Percentiles rank a stretch among this genome's conserved stretches.
These are phyloP conservation scores for Chascanopsetta lugubris DNA, from an alignment of 2,113 vertebrate genomes.

Conservation along the genomic window DNA sequence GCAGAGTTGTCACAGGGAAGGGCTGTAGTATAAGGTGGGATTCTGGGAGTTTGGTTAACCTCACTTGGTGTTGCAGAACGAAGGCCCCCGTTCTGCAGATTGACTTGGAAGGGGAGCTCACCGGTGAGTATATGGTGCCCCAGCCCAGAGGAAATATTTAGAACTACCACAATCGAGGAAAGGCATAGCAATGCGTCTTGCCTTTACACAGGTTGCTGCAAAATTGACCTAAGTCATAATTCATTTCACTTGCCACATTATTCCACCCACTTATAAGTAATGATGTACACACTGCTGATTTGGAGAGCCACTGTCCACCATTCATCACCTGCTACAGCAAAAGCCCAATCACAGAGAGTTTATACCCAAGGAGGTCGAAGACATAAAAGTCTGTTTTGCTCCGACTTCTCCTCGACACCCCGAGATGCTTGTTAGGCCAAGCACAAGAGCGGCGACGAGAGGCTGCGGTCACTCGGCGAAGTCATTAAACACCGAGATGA, in stretches of 20 bases:
- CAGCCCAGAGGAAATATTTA: no score
- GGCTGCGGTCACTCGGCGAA: constrained; percentile 7
- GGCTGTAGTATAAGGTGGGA: no score
- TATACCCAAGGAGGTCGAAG: background rate
- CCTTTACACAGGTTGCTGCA: constrained; percentile 10
- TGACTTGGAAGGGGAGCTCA: no score
- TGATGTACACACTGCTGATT: constrained; percentile 46
- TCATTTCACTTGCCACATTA: constrained; percentile 35
- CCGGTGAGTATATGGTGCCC: no score
- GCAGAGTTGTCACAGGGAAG: no score
- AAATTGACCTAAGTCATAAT: constrained; percentile 18
- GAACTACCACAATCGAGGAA: no score
- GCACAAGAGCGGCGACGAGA: constrained; percentile 11
- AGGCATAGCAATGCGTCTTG: background rate
- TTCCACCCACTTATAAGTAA: constrained; percentile 39
- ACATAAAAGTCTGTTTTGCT: background rate
- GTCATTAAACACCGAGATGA: constrained; percentile 33
- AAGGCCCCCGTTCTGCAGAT: no score
- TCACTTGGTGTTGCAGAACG: no score
- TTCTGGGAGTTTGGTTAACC: no score
- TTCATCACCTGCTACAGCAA: constrained; percentile 14
- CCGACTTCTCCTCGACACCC: constrained; percentile 10
- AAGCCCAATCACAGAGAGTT: background rate
- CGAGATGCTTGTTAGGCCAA: constrained; percentile 22
- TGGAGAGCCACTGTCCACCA: constrained; percentile 24